Percentiles rank a stretch among this genome's conserved stretches.
Conservation (phyloP, 2,113 vertebrate genomes). For the Nothoprocta pentlandii region DNA sequence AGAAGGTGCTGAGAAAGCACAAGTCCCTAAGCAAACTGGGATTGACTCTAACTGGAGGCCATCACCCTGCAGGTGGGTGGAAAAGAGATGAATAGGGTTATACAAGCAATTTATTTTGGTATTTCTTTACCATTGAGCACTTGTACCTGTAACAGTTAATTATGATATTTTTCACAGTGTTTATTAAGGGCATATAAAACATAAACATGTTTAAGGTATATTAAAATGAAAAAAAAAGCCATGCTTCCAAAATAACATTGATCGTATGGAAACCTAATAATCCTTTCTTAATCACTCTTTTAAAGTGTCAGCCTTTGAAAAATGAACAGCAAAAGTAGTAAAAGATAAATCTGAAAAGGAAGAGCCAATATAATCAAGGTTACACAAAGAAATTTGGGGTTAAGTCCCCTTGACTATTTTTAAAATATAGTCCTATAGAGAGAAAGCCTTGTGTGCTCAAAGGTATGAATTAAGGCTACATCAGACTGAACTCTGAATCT, state of each 20-base stretch:
- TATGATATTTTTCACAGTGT: background rate
- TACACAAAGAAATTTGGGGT: background rate
- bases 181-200: background rate
- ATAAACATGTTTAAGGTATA: background rate
- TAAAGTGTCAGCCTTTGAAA: slow-evolving; percentile 6
- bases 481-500: slow-evolving; percentile 31
- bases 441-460: background rate
- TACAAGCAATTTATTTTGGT: background rate
- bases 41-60: background rate
- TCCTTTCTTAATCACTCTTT: background rate
- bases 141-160: background rate
- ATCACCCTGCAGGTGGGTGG: background rate
- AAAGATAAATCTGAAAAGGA: slow-evolving; percentile 38
- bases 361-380: background rate
- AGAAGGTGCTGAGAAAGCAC: background rate
- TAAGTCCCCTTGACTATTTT: slow-evolving; percentile 7
- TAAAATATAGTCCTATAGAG: background rate
- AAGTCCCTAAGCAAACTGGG: background rate
- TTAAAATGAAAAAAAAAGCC: background rate
- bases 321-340: background rate
- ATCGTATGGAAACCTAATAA: background rate
- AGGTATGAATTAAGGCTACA: slow-evolving; percentile 40
- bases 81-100: background rate
- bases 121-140: background rate
- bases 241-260: background rate